Conservation (phyloP, 2,888 invertebrate species). For the Euproctis similis region DNA sequence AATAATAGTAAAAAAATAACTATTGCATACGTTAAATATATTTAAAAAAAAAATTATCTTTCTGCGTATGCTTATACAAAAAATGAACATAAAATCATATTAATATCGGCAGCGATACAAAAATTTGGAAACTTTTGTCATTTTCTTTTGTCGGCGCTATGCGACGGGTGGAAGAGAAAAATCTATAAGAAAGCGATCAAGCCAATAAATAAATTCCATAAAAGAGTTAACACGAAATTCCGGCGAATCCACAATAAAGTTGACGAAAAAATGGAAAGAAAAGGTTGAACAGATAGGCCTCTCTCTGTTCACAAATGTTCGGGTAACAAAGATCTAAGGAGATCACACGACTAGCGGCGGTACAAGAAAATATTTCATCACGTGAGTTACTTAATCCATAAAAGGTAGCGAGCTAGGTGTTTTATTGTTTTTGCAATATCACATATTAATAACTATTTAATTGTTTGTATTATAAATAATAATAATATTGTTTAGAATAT, state of each 20-base stretch:
- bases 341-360: conserved; percentile 41
- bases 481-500: too few species aligned
- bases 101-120: too few species aligned
- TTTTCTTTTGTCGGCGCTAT: conserved; percentile 8
- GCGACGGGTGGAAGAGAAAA: conserved; percentile 9
- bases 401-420: conserved; percentile 18
- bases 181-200: conserved; percentile 19
- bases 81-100: too few species aligned
- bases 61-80: too few species aligned
- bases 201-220: conserved; percentile 30
- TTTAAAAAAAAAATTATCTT: too few species aligned
- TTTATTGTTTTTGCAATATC: neutral
- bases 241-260: conserved; percentile 47
- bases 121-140: conserved; percentile 9
- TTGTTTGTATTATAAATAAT: too few species aligned
- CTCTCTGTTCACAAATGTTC: conserved; percentile 42
- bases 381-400: conserved; percentile 14
- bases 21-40: too few species aligned
- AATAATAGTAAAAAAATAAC: too few species aligned
- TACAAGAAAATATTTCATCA: conserved; percentile 38
- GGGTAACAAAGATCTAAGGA: conserved; percentile 53
- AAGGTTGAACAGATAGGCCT: too few species aligned
- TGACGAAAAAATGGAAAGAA: conserved; percentile 49
- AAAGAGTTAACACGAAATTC: conserved; percentile 35
- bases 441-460: too few species aligned